Evolutionary conservation across 2,113 vertebrate genomes (phyloP).

Genomic region (Tyrannus savana): DNA sequence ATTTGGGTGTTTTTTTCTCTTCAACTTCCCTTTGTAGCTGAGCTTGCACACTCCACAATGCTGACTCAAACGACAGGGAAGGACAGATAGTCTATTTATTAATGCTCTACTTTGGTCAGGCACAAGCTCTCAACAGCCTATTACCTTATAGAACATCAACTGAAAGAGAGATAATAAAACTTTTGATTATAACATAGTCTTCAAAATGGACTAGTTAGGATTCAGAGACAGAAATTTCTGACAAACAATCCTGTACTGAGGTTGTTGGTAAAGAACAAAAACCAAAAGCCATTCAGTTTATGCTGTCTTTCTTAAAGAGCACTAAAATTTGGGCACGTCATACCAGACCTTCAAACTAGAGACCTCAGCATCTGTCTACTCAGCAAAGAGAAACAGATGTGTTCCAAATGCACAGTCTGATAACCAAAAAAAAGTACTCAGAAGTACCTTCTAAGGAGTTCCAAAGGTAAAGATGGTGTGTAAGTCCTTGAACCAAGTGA

Average conservation of each 20-base stretch:
- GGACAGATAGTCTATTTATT: conserved; percentile 49
- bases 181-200: conserved; percentile 30
- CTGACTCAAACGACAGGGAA: conserved; percentile 53
- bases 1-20: conserved; percentile 24
- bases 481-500: not conserved
- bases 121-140: conserved; percentile 45
- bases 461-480: not conserved
- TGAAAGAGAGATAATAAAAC: conserved; percentile 54
- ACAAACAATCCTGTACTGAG: not conserved
- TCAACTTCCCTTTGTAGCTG: conserved; percentile 20
- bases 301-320: not conserved
- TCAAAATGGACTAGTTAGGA: conserved; percentile 3
- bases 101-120: conserved; percentile 24
- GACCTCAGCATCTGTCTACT: not conserved
- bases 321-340: not conserved
- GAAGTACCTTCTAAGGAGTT: not conserved
- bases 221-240: conserved; percentile 37
- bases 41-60: not conserved
- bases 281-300: not conserved
- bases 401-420: not conserved
- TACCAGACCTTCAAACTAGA: not conserved
- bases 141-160: conserved; percentile 34
- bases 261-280: not conserved
- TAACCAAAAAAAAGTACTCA: not conserved
- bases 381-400: not conserved